Evolutionary conservation across 2,797 vertebrate species (phyloP).

Genomic region (Heteromormyrus szaboi): DNA sequence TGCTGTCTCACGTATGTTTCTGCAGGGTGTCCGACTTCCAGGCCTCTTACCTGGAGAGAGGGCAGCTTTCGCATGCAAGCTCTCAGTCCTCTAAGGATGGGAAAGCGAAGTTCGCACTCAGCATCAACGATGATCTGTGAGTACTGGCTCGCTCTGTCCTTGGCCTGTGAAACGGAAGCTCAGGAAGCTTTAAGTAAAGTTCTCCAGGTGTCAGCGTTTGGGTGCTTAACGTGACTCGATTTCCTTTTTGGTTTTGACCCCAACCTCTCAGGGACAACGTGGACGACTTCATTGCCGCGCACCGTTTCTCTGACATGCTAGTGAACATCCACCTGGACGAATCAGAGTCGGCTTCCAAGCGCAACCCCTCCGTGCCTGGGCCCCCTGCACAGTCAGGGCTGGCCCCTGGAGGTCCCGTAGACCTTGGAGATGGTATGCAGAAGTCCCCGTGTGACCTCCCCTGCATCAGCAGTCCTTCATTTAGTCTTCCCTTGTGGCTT

Average conservation of each 20-base stretch:
- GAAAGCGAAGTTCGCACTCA: constrained; percentile 64
- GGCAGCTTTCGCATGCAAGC: constrained; percentile 40
- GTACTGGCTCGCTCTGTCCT: constrained; percentile 38
- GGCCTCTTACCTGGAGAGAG: constrained; percentile 72
- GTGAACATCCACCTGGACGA: constrained; percentile 61
- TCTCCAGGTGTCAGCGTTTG: neutral
- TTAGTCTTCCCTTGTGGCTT: neutral
- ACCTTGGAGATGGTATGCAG: constrained; percentile 46
- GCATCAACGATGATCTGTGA: constrained; percentile 77
- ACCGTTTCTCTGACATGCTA: constrained; percentile 53
- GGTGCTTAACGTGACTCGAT: neutral
- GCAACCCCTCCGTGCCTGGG: constrained; percentile 21
- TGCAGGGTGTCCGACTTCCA: constrained; percentile 64
- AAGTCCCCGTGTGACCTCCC: neutral
- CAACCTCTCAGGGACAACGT: constrained; percentile 52
- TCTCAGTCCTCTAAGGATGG: constrained; percentile 46
- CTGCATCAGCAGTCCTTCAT: neutral
- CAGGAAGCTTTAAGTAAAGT: neutral
- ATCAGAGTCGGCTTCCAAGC: constrained; percentile 30
- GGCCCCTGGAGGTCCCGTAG: constrained; percentile 34
- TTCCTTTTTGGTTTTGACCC: neutral
- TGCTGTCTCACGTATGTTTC: neutral
- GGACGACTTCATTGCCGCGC: constrained; percentile 59
- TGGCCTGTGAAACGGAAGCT: neutral
- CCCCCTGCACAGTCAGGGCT: constrained; percentile 24